Evolutionary conservation across 2,797 vertebrate species (phyloP).

Genomic region (Pogonophryne albipinna): DNA sequence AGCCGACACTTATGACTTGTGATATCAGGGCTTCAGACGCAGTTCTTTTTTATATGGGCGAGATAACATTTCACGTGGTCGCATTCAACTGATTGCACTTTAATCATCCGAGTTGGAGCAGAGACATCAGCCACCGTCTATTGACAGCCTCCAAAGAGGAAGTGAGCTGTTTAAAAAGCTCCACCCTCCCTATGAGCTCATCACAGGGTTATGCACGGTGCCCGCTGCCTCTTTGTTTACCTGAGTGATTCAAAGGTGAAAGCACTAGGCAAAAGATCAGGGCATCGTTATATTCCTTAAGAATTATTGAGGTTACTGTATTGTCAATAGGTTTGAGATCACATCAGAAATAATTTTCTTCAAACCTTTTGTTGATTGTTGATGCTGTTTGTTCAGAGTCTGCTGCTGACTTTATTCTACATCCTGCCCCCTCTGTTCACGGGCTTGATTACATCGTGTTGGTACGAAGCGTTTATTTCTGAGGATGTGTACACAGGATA

Average conservation of each 20-base stretch:
- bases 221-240: neutral
- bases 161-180: too few relatives aligned
- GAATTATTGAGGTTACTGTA: neutral
- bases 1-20: neutral
- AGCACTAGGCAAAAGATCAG: neutral
- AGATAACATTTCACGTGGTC: too few relatives aligned
- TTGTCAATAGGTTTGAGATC: neutral
- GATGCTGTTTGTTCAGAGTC: neutral
- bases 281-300: neutral
- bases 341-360: neutral
- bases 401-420: neutral
- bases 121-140: too few relatives aligned
- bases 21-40: too few relatives aligned
- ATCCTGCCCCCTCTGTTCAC: neutral
- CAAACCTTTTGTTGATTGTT: neutral
- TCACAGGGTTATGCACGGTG: neutral
- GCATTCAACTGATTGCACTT: too few relatives aligned
- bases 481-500: slow-evolving; percentile 2
- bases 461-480: neutral
- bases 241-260: neutral
- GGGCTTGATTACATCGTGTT: slow-evolving; percentile 6
- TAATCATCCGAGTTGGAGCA: too few relatives aligned
- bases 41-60: too few relatives aligned
- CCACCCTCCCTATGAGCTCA: too few relatives aligned
- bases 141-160: too few relatives aligned